Conservation (phyloP, 2,113 vertebrate genomes). For the Nerophis lumbriciformis region DNA sequence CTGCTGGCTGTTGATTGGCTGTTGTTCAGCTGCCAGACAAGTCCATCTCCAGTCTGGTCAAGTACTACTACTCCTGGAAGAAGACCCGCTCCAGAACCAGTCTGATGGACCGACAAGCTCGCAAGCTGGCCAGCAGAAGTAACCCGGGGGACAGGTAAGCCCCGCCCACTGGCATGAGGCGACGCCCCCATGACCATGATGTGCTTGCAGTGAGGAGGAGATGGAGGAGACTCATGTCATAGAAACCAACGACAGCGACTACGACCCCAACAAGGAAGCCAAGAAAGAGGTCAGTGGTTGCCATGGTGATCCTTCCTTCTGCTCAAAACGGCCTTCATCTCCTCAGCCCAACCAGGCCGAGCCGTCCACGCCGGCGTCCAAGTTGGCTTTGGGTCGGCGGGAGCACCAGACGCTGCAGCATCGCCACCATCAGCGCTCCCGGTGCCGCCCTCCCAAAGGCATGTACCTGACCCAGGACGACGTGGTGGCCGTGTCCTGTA, state of each 20-base stretch:
- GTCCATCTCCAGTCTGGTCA: slow-evolving; percentile 96
- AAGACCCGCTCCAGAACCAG: slow-evolving; percentile 97
- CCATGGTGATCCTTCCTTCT: not conserved
- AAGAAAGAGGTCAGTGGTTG: slow-evolving; percentile 86
- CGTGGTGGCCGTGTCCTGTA: slow-evolving; percentile 93
- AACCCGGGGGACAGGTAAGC: slow-evolving; percentile 82
- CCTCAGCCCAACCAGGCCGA: slow-evolving; percentile 75
- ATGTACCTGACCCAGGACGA: slow-evolving; percentile 98
- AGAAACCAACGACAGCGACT: slow-evolving; percentile 92
- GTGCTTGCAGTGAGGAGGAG: slow-evolving; percentile 82
- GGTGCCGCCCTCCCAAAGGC: slow-evolving; percentile 94
- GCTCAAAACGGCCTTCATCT: not conserved
- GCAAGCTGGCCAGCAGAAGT: slow-evolving; percentile 88
- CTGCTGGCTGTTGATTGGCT: not conserved
- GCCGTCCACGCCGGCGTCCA: slow-evolving; percentile 76
- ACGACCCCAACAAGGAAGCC: slow-evolving; percentile 93
- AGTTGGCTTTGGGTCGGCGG: slow-evolving; percentile 86
- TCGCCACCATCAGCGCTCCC: slow-evolving; percentile 92
- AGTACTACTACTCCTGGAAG: slow-evolving; percentile 99
- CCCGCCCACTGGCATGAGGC: not conserved
- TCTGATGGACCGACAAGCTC: slow-evolving; percentile 96
- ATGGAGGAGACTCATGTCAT: slow-evolving; percentile 88
- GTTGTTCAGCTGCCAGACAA: slow-evolving; percentile 88
- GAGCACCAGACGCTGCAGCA: slow-evolving; percentile 95
- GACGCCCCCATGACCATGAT: not conserved